Percentiles rank a stretch among this genome's conserved stretches.
Evolutionary conservation across 2,797 vertebrate species (phyloP).

Genomic region (Poliocrania exsul): DNA sequence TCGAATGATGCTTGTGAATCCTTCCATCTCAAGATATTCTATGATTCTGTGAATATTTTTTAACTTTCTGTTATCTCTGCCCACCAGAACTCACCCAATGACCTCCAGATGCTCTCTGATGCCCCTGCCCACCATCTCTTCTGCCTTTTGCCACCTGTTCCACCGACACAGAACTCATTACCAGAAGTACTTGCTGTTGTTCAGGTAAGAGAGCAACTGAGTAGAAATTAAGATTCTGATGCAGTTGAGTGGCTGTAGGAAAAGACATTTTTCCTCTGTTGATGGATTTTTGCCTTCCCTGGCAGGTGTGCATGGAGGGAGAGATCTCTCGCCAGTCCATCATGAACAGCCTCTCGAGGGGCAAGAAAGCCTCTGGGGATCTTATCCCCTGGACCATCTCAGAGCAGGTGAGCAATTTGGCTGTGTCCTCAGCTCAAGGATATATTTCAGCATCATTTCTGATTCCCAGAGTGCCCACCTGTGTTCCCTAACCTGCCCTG

Average conservation of each 20-base stretch:
- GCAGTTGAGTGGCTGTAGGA: neutral
- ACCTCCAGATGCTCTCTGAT: slow-evolving; percentile 97
- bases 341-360: slow-evolving; percentile 93
- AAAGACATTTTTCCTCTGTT: no score
- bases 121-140: slow-evolving; percentile 98
- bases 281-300: neutral
- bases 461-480: neutral
- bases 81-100: slow-evolving; percentile 93
- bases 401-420: slow-evolving; percentile 85
- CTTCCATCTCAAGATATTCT: neutral
- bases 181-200: slow-evolving; percentile 95
- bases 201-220: slow-evolving; percentile 78
- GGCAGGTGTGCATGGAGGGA: slow-evolving; percentile 93
- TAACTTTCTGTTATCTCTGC: neutral
- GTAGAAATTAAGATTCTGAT: neutral
- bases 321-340: slow-evolving; percentile 96
- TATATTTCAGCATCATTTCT: neutral
- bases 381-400: slow-evolving; percentile 98
- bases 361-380: slow-evolving; percentile 96
- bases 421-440: neutral
- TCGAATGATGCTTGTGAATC: rapidly evolving
- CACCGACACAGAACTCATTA: slow-evolving; percentile 93
- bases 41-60: neutral
- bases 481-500: neutral
- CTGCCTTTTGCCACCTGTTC: slow-evolving; percentile 93